Evolutionary conservation across 2,113 vertebrate species (phyloP).

Genomic region (Megaleporinus macrocephalus): DNA sequence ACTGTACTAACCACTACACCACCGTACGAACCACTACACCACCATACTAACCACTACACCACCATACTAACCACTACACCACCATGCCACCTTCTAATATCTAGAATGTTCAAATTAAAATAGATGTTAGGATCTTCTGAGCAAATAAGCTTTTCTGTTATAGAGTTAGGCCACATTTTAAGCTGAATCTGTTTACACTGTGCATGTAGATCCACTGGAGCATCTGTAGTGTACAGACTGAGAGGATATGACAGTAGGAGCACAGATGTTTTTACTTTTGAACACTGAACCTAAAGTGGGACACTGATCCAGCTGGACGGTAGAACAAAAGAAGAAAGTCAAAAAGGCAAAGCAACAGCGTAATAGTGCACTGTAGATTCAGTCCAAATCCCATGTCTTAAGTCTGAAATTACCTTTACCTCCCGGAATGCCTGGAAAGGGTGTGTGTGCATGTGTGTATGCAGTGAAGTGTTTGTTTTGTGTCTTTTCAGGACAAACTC

Average conservation of each 20-base stretch:
- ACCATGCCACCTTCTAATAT: too few species aligned
- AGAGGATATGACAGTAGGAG: not conserved
- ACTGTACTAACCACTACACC: too few species aligned
- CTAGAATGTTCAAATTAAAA: too few species aligned
- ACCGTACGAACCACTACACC: too few species aligned
- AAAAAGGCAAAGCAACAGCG: not conserved
- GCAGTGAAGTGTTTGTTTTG: too few species aligned
- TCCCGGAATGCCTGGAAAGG: too few species aligned
- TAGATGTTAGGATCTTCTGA: too few species aligned
- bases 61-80: too few species aligned
- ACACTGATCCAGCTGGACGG: not conserved
- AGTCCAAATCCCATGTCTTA: not conserved
- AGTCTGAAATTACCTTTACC: not conserved
- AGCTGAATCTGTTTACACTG: conserved; percentile 8
- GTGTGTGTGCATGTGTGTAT: not conserved
- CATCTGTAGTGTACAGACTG: not conserved
- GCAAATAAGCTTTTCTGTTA: too few species aligned
- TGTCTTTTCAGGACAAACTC: too few species aligned
- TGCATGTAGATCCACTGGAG: not conserved
- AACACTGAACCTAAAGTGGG: not conserved
- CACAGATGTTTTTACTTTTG: conserved; percentile 5
- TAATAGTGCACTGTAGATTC: not conserved
- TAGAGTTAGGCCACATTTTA: not conserved
- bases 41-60: too few species aligned
- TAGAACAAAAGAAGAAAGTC: not conserved